Evolutionary conservation across 1,140 invertebrate species (phyloP).

Genomic region (Cryptotermes secundus): DNA sequence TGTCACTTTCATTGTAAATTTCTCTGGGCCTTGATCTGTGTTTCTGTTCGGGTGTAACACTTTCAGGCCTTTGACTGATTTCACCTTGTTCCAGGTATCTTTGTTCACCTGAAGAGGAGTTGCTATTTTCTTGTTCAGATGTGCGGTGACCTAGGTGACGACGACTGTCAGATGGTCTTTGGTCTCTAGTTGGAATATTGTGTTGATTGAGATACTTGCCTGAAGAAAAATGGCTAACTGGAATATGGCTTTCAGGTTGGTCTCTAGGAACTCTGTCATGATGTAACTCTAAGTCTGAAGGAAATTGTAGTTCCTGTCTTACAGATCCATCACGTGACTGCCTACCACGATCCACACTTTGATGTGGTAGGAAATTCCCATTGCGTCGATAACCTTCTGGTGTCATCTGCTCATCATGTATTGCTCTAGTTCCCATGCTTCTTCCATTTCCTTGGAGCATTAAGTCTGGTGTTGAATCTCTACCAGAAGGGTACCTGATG

Average conservation of each 20-base stretch:
- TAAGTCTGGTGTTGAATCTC: not conserved
- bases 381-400: not conserved
- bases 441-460: not conserved
- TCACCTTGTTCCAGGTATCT: not conserved
- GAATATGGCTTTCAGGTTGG: not conserved
- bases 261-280: not conserved
- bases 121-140: constrained; percentile 1
- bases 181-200: not conserved
- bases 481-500: not conserved
- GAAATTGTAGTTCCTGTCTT: not conserved
- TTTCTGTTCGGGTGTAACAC: not conserved
- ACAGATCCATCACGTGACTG: not conserved
- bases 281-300: not conserved
- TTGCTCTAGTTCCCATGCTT: not conserved
- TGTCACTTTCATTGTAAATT: not conserved
- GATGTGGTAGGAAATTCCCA: not conserved
- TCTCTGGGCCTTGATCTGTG: not conserved
- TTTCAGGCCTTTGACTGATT: not conserved
- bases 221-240: not conserved
- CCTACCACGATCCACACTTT: not conserved
- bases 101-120: not conserved
- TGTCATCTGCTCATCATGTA: not conserved
- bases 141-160: not conserved
- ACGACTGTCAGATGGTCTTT: not conserved
- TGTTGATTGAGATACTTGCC: not conserved